These are phyloP conservation scores for Sinosuthora webbiana DNA, from an alignment of 2,113 vertebrate genomes.

Conservation along the genomic window DNA sequence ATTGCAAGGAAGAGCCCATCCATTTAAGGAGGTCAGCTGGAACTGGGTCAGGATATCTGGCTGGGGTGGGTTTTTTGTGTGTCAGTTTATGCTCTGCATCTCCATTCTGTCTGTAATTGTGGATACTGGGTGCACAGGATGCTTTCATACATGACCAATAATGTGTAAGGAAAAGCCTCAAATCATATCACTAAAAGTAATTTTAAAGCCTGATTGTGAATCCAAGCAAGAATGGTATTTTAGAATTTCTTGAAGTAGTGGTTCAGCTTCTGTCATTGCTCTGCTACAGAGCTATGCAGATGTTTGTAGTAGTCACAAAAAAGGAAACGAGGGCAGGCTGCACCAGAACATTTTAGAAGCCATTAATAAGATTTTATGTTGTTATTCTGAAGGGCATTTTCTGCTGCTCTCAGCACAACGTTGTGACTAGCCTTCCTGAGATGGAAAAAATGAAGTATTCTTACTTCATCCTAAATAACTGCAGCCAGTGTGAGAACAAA, in stretches of 20 bases:
- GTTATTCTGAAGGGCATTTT: slow-evolving; percentile 45
- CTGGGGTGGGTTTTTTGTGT: neutral
- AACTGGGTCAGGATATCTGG: neutral
- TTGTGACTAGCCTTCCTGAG: neutral
- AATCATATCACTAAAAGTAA: neutral
- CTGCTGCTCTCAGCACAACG: slow-evolving; percentile 48
- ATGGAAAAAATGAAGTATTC: slow-evolving; percentile 4
- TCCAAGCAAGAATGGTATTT: neutral
- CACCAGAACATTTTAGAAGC: slow-evolving; percentile 9
- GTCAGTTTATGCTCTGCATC: neutral
- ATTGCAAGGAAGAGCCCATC: neutral
- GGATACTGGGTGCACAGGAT: neutral
- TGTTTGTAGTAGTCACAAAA: slow-evolving; percentile 17
- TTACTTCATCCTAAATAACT: neutral
- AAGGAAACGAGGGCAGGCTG: neutral
- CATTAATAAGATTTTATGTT: slow-evolving; percentile 26
- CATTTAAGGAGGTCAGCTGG: neutral
- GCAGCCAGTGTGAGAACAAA: neutral
- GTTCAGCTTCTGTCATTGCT: neutral
- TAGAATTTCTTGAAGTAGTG: neutral
- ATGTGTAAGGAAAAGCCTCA: neutral
- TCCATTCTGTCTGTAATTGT: neutral
- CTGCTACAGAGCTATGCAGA: neutral
- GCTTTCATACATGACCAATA: neutral
- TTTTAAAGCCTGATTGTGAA: neutral